Evolutionary conservation across 2,797 vertebrate genomes (phyloP).

Genomic region (Euthynnus affinis): DNA sequence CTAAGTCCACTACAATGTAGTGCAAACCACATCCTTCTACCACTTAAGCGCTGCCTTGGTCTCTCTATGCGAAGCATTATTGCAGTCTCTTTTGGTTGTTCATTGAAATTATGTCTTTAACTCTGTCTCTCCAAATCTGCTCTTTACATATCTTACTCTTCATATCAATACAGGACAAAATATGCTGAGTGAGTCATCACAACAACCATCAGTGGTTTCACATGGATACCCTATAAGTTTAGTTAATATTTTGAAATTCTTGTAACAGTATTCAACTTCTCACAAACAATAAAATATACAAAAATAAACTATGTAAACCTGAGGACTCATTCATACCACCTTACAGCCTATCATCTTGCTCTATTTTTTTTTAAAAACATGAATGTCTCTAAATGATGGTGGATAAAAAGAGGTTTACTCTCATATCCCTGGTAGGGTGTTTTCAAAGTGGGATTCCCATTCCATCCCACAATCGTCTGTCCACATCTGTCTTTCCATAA

Average conservation of each 20-base stretch:
- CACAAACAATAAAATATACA: background rate
- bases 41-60: background rate
- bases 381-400: too few relatives aligned
- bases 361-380: background rate
- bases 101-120: background rate
- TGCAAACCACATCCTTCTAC: conserved; percentile 30
- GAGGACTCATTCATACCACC: background rate
- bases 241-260: background rate
- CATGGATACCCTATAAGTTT: too few relatives aligned
- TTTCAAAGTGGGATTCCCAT: conserved; percentile 5
- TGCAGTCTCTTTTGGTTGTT: background rate
- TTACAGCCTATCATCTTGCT: too few relatives aligned
- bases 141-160: background rate
- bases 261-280: background rate
- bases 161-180: background rate
- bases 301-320: background rate
- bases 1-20: background rate
- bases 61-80: background rate
- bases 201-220: background rate
- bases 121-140: background rate
- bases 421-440: background rate
- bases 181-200: background rate
- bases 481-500: conserved; percentile 30
- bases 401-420: background rate
- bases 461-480: background rate